phyloP scores from a whole-genome alignment of 2,113 vertebrate species.

The Epinephelus cyanopodus region DNA sequence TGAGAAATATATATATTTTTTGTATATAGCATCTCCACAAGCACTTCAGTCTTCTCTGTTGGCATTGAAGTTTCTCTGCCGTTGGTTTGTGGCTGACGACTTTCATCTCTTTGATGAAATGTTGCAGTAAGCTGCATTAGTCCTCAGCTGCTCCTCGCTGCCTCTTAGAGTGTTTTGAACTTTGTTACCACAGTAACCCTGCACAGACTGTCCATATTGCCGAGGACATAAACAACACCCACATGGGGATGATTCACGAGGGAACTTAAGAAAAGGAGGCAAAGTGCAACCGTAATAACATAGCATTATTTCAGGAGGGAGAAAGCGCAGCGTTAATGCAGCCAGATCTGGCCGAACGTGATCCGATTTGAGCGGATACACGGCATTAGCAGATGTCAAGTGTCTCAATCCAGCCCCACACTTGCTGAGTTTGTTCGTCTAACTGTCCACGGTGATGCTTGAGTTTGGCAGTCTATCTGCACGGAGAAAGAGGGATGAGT shows the following conservation, averaged over 20 bases:
- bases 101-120: constrained; percentile 36
- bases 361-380: constrained; percentile 7
- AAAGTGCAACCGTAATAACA: constrained; percentile 33
- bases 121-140: constrained; percentile 22
- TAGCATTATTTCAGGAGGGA: background rate
- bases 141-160: constrained; percentile 22
- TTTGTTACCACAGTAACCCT: constrained; percentile 62
- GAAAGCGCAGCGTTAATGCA: constrained; percentile 1
- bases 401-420: constrained; percentile 9
- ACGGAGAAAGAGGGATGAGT: background rate
- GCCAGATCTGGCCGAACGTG: background rate
- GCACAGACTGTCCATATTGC: constrained; percentile 33
- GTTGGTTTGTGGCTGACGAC: constrained; percentile 8
- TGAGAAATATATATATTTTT: background rate
- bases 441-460: background rate
- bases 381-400: constrained; percentile 14
- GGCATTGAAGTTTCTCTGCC: background rate
- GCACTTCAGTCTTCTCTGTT: background rate
- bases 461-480: constrained; percentile 7
- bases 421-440: constrained; percentile 9
- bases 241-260: constrained; percentile 57
- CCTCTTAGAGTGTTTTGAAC: constrained; percentile 32
- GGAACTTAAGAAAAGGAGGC: constrained; percentile 15
- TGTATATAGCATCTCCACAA: background rate
- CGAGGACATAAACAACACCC: constrained; percentile 54